Base-by-base conservation (phyloP, 2,113 vertebrate species). In the Tyto alba region DNA sequence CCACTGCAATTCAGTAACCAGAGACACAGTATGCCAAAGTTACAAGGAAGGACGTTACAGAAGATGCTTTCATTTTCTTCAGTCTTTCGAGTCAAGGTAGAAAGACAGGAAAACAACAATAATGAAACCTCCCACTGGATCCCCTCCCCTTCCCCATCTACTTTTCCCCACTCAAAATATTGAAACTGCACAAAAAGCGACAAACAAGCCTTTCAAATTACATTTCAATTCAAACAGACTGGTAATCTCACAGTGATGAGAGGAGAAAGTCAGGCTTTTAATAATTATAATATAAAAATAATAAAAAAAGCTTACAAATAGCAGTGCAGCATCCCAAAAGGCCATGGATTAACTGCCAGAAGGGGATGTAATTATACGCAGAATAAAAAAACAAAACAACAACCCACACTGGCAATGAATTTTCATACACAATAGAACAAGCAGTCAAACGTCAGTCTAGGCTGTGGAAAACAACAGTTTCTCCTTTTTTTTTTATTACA, bases 261-360 rank as follows among this genome's bases (percentile, higher is more conserved):
- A 98, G 97, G 95, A 98, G 97, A 97, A 97, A 98, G 95, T 97
- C 97, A 98, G 97, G 97, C 96, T 97, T 98, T 98, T 98, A 98
- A 98, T 98, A 98, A 98, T 98, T 98, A 98, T 93, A 97, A 98
- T 98, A 98, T 97, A 98, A 98, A 98, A 98, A 98, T 98, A 98
- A 97, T 96, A 96, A 97, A 98, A 98, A 98, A 98, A 97, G 97
- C 97, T 98, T 98, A 98, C 98, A 98, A 98, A 98, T 76, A 98
- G 97, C 97, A 97, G 98, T 95, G 97, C 98, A 98, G 96, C 95
- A 95, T 98, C 97, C 95, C 96, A 96, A 96, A 96, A 96, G 96
- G 97, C 97, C 97, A 93, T 97, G 97, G 95, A 97, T 95, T 97
- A 98, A 98, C 97, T 98, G 98, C 96, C 97, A 97, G 96, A 89